Base-by-base conservation (phyloP, 2,888 invertebrate species). In the Andricus curvator region DNA sequence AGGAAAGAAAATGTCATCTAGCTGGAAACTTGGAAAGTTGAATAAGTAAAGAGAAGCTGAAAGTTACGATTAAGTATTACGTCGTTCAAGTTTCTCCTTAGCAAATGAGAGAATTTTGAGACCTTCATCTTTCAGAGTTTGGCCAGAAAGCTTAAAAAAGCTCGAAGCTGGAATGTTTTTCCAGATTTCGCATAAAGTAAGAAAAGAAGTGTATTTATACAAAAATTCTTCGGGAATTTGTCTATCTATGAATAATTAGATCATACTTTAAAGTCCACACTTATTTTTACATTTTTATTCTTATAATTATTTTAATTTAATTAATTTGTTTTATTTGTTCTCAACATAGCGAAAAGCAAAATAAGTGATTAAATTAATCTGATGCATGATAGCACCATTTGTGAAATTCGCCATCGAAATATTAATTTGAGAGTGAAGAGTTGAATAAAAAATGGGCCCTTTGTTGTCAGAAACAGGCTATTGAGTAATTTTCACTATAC, bases 1-100 rank as follows among this genome's bases (percentile, higher is more conserved):
- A 48, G 44, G 9, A 68, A 48, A 48, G 41, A 68, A 68, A 48
- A 68, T 48, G 1, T 51, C 51, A 70, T 70, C 70, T 51, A 11
- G 11, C 11, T 70, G n/a, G 51, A 70, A 70, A 70, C 51, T 51
- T 70, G 29, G 22, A 51, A 51, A 51, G 29, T n/a, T 29, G 51
- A 70, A 70, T 48, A 51, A 48, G 51, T 70, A 41, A 41, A 67
- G 22, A 15, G 22, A 67, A 41, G 13, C 25, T 29, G 48, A 48
- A 70, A 70, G 29, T 51, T 70, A 51, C 51, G 29, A 51, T 51
- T 29, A 29, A 70, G 29, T 13, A 37, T 37, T 37, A 13, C 44
- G 41, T 22, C 25, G 11, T 48, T 68, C 44, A 68, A 48, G 29
- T 68, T 48, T 48, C 20, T 65, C 17, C 64, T 64, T 64, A 2